phyloP scores from a whole-genome alignment of 2,888 invertebrate species.

The Tupiocoris notatus region DNA sequence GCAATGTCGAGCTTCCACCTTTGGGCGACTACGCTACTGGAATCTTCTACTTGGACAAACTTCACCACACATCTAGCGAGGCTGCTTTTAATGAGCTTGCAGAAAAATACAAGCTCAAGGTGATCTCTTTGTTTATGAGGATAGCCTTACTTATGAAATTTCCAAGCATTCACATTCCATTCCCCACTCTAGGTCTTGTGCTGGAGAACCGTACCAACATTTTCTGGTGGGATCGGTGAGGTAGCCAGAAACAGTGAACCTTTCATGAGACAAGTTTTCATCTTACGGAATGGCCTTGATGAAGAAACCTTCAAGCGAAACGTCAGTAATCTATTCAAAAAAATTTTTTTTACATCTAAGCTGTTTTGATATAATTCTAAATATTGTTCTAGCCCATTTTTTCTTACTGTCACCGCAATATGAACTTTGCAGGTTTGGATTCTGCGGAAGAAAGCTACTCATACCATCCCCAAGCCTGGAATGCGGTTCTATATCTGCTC shows the following conservation, averaged over 20 bases:
- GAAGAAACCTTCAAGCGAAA: conserved; percentile 64
- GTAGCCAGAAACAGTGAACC: conserved; percentile 95
- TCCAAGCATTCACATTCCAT: too few relatives aligned
- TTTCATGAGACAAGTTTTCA: conserved; percentile 91
- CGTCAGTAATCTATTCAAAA: conserved; percentile 57
- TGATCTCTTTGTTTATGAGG: too few relatives aligned
- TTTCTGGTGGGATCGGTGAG: conserved; percentile 79
- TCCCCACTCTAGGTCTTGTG: conserved; percentile 65
- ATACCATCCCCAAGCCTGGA: conserved; percentile 79
- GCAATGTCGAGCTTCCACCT: conserved; percentile 79
- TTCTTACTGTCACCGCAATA: background rate
- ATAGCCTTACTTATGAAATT: too few relatives aligned
- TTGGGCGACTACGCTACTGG: conserved; percentile 94
- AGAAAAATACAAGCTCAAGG: conserved; percentile 71
- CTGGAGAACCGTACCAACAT: conserved; percentile 92
- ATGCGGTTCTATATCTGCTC: conserved; percentile 96
- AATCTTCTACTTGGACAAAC: conserved; percentile 87
- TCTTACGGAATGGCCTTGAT: conserved; percentile 64
- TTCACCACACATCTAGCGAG: conserved; percentile 76
- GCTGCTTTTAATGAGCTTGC: conserved; percentile 78
- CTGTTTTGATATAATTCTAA: background rate
- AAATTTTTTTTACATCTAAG: background rate
- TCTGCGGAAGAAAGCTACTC: conserved; percentile 88
- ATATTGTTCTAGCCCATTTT: background rate
- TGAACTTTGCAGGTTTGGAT: conserved; percentile 71